Conservation (phyloP, 2,888 invertebrate species). For the Sphaerolaimus hirsutus region DNA sequence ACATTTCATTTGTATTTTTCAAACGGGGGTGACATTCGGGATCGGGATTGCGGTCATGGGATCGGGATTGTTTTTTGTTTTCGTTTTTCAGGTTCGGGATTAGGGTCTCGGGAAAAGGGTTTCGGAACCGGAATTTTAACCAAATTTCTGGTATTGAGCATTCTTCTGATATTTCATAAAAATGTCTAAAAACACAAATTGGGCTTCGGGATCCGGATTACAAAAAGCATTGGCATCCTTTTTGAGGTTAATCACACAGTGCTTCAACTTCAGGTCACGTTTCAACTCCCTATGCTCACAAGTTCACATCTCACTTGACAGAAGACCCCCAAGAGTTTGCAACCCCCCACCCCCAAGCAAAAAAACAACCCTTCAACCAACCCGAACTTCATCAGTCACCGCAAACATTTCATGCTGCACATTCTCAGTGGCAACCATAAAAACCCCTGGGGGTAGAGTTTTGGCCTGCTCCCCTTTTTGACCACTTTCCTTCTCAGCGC, state of each 20-base stretch:
- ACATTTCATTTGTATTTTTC: background rate
- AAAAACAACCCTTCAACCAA: constrained; percentile 14
- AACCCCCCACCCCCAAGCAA: background rate
- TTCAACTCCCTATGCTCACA: background rate
- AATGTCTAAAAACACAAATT: constrained; percentile 2
- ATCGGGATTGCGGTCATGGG: too few relatives aligned
- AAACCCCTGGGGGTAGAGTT: constrained; percentile 25
- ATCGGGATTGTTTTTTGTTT: too few relatives aligned
- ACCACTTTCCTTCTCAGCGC: background rate
- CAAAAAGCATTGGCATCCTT: too few relatives aligned
- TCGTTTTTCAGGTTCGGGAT: too few relatives aligned
- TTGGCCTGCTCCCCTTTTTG: background rate
- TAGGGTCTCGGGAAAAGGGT: too few relatives aligned
- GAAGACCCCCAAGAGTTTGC: background rate
- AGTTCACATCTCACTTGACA: background rate
- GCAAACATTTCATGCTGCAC: constrained; percentile 60
- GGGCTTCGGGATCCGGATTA: too few relatives aligned
- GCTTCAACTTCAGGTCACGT: background rate
- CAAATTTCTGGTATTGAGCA: too few relatives aligned
- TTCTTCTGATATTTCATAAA: background rate
- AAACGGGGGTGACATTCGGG: too few relatives aligned
- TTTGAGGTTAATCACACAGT: too few relatives aligned
- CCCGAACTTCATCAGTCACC: constrained; percentile 77
- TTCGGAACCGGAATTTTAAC: too few relatives aligned
- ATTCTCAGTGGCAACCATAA: constrained; percentile 87